Evolutionary conservation across 2,113 vertebrate genomes (phyloP), one percentile per base, ranked within the genome.

Genomic region (Aldabrachelys gigantea): DNA sequence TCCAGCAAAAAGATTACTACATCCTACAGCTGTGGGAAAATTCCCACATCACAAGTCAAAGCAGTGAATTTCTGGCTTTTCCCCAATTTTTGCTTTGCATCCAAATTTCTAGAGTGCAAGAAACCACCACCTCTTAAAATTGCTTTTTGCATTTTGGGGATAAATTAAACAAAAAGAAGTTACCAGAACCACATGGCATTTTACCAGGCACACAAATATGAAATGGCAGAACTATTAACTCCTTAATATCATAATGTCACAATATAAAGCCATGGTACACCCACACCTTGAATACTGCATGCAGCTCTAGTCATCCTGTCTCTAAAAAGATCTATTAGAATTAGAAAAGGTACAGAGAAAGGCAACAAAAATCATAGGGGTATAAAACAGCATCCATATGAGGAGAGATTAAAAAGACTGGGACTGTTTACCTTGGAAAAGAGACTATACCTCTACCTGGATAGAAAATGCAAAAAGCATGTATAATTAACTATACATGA

Each of bases 1-100:
- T 88, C 81, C 35, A 93, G 53, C 49, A 83, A 84, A 79, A 81
- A 90, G 89, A 89, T 96, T 93, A 92, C 47, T 89, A 91, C 95
- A 93, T 95, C 59, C 21, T 31, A 24, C 47, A 91, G 80, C 59
- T 91, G 86, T 69, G 47, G 90, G 86, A 90, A 96, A 93, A 85
- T 79, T 57, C 69, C 90, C 57, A 54, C 24, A 50, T 85, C 27
- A 50, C 59, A 75, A 89, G 38, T 92, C 50, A 89, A 89, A 80
- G 7, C 65, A 75, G 31, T 35, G 47, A 92, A 50, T 54, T 38
- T 38, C 38, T 14, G 50, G 7, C 53, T 31, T 85, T 2, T 3
- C 27, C 52, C 69, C 85, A 12, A 8, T 89, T 41, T 89, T 87
- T 54, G 83, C 50, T 31, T 49, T 44, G 10, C 12, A 92, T 41